phyloP scores from a whole-genome alignment of 2,113 vertebrate genomes.

The Aythya baeri region DNA sequence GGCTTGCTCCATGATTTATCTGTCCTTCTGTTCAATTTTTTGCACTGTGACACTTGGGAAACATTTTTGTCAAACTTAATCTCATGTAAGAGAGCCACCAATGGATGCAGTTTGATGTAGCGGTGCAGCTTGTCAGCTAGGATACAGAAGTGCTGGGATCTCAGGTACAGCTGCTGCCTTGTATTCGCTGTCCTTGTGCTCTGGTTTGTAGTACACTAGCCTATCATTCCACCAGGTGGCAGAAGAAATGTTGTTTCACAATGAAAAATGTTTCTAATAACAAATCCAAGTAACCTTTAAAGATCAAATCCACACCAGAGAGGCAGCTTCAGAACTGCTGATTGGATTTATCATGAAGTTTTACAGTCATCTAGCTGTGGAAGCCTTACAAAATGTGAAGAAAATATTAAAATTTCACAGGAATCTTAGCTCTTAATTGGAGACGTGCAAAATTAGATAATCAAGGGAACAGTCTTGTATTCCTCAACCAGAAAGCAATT shows the following conservation, averaged over 20 bases:
- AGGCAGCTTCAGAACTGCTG: slow-evolving; percentile 50
- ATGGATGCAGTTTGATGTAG: background rate
- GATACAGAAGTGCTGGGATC: background rate
- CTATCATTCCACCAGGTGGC: slow-evolving; percentile 66
- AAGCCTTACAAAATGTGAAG: slow-evolving; percentile 27
- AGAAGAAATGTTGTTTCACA: slow-evolving; percentile 4
- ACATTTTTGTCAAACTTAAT: background rate
- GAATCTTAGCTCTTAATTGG: background rate
- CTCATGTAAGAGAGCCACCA: background rate
- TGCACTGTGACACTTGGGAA: background rate
- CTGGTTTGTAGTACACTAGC: background rate
- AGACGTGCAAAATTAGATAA: background rate
- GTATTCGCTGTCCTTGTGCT: rapidly evolving
- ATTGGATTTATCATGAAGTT: slow-evolving; percentile 57
- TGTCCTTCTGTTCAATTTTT: no score
- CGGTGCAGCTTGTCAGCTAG: background rate
- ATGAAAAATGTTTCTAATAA: slow-evolving; percentile 75
- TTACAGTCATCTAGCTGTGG: slow-evolving; percentile 41
- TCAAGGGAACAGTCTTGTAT: background rate
- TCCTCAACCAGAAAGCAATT: slow-evolving; percentile 18
- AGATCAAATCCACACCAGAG: slow-evolving; percentile 61
- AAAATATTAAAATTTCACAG: slow-evolving; percentile 32
- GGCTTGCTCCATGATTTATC: background rate
- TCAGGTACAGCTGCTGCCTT: background rate
- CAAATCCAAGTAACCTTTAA: slow-evolving; percentile 74